phyloP scores from a whole-genome alignment of 1,140 invertebrate species.

The Epicauta chinensis region DNA sequence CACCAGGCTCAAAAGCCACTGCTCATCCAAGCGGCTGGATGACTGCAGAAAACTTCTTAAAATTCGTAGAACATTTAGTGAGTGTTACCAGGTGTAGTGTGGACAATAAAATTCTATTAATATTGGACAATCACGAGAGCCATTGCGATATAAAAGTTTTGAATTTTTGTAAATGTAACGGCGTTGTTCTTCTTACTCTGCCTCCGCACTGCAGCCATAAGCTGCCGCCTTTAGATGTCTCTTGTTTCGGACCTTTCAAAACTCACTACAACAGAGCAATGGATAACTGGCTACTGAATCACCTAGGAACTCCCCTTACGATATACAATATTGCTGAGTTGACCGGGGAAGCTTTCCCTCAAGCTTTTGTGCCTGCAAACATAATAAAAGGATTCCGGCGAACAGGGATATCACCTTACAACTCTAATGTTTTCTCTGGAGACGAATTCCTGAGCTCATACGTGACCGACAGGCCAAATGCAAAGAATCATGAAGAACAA shows the following conservation, averaged over 20 bases:
- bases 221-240: conserved; percentile 45
- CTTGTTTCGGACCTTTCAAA: conserved; percentile 44
- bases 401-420: too few species aligned
- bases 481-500: too few species aligned
- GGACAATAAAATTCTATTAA: conserved; percentile 29
- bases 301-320: too few species aligned
- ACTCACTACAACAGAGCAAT: conserved; percentile 31
- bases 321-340: too few species aligned
- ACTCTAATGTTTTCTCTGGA: too few species aligned
- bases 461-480: too few species aligned
- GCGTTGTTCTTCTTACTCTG: conserved; percentile 41
- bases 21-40: too few species aligned
- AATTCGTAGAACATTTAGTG: conserved; percentile 42
- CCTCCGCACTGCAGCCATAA: conserved; percentile 45
- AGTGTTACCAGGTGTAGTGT: conserved; percentile 26
- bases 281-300: conserved; percentile 35
- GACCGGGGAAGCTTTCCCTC: too few species aligned
- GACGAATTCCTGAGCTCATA: too few species aligned
- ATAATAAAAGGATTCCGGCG: too few species aligned
- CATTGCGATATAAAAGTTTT: neutral
- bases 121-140: conserved; percentile 40
- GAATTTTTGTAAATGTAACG: conserved; percentile 23
- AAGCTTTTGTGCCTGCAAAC: too few species aligned
- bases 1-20: too few species aligned
- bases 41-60: conserved; percentile 22